Evolutionary conservation across 1,140 invertebrate genomes (phyloP).

Genomic region (Acromyrmex heyeri): DNA sequence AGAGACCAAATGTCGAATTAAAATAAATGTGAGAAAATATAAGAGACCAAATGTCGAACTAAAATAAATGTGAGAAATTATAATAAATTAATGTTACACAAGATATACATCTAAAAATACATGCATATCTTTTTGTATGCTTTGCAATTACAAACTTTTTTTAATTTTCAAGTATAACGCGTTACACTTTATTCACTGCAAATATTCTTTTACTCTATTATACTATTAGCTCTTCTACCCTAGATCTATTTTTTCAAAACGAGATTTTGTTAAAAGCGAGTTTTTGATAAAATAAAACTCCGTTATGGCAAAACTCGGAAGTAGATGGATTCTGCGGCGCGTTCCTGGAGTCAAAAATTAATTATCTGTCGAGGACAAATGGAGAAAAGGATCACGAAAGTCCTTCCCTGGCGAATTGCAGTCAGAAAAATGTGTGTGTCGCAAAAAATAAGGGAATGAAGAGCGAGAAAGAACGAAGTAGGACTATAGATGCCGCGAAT

Average conservation of each 20-base stretch:
- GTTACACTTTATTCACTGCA: not conserved
- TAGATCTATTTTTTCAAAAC: not conserved
- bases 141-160: not conserved
- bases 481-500: not conserved
- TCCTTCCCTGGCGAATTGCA: not conserved
- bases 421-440: conserved; percentile 3
- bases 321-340: not conserved
- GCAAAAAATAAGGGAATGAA: not conserved
- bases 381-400: not conserved
- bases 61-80: not conserved
- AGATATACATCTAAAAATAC: not conserved
- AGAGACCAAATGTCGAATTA: not conserved
- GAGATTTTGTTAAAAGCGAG: not conserved
- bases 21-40: not conserved
- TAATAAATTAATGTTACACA: not conserved
- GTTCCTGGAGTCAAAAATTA: conserved; percentile 56
- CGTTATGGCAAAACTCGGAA: conserved; percentile 30
- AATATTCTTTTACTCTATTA: conserved; percentile 1
- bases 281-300: not conserved
- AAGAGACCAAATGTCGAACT: not conserved
- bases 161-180: not conserved
- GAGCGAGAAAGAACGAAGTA: not conserved
- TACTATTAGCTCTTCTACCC: not conserved
- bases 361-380: conserved; percentile 62
- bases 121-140: not conserved